Evolutionary conservation across 2,888 invertebrate species (phyloP).

Genomic region (Bugula neritina): DNA sequence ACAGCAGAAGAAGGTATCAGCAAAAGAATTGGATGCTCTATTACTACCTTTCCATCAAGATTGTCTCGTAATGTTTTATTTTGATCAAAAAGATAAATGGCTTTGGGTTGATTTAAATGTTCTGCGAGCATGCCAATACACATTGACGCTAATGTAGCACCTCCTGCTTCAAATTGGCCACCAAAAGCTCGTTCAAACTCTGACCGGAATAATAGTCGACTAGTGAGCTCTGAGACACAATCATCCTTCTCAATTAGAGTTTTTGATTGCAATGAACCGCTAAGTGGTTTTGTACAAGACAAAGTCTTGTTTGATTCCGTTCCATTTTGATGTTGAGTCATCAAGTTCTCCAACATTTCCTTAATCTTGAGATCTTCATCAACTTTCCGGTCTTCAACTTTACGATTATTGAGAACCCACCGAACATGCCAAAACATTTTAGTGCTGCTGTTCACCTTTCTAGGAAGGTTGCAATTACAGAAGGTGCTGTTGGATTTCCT

Average conservation of each 20-base stretch:
- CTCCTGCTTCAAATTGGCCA: not conserved
- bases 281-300: too few relatives aligned
- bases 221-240: not conserved
- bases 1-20: not conserved
- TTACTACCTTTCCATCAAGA: not conserved
- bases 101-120: not conserved
- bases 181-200: not conserved
- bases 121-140: not conserved
- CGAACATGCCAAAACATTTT: constrained; percentile 25
- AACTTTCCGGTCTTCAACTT: not conserved
- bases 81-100: not conserved
- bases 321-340: not conserved
- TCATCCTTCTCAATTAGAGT: not conserved
- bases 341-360: not conserved
- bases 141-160: too few relatives aligned
- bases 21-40: not conserved
- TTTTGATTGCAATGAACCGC: not conserved
- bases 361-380: not conserved
- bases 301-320: not conserved
- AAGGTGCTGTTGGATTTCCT: not conserved
- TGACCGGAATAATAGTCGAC: not conserved
- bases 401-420: not conserved
- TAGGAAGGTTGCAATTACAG: not conserved
- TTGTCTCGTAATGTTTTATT: not conserved
- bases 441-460: not conserved